Base-by-base conservation (phyloP, 2,888 invertebrate genomes). In the Endotricha flammealis region DNA sequence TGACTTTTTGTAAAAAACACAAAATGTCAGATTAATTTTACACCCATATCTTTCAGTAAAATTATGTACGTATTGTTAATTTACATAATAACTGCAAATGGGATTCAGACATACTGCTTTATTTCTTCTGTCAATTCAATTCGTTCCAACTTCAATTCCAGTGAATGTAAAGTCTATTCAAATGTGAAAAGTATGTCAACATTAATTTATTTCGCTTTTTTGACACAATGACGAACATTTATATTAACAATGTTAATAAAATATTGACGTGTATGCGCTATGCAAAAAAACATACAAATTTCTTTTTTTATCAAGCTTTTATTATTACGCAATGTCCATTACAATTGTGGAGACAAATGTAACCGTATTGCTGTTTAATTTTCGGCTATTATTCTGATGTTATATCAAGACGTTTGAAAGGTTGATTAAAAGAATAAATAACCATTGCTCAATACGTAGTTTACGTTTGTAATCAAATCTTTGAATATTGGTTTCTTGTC, bases 271-370 rank as follows among this genome's bases (percentile, higher is more conserved):
- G n/a, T n/a, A n/a, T n/a, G n/a, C n/a, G n/a, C n/a, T n/a, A n/a
- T n/a, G n/a, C n/a, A n/a, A n/a, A n/a, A n/a, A n/a, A n/a, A n/a
- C n/a, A n/a, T 4, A 16, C 16, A 16, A 16, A 16, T 16, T 16
- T 30, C 17, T 16, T 17, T 27, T 11, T 12, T 27, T 11, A 11
- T 29, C 10, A 11, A 1, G 17, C 20, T 20, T 30, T 30, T 8
- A 10, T n/a, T 5, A 20, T 30, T 20, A 30, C 12, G 30, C 12
- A 30, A 30, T 29, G n/a, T 16, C 16, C 11, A 30, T 8, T 11
- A 12, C 6, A 27, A 12, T 27, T 8, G 8, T 27, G 5, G 12
- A 27, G 11, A 6, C 27, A 27, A 27, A 2, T 27, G 25, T 12
- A 11, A 25, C 7, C 8, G 1, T 12, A 12, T 27, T 12, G 12